Evolutionary conservation across 2,797 vertebrate genomes (phyloP).

Genomic region (Kryptolebias ocellatus): DNA sequence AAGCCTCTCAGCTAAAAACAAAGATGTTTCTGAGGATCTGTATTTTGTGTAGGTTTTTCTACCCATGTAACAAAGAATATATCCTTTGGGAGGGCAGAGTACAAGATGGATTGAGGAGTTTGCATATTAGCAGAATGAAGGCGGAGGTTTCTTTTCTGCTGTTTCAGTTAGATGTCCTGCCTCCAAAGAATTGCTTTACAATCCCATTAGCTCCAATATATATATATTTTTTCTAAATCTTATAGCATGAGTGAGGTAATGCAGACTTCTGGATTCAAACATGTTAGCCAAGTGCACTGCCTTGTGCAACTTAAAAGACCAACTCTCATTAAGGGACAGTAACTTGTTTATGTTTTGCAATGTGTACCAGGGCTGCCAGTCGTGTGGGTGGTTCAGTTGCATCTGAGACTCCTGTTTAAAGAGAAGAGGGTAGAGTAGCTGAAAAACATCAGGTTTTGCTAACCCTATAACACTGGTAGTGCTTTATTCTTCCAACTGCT

Average conservation of each 20-base stretch:
- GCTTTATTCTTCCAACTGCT: constrained; percentile 2
- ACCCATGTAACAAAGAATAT: constrained; percentile 46
- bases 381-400: constrained; percentile 44
- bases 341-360: constrained; percentile 51
- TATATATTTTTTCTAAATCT: constrained; percentile 29
- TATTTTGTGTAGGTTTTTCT: constrained; percentile 60
- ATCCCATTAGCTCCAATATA: constrained; percentile 37
- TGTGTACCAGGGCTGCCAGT: constrained; percentile 25
- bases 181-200: constrained; percentile 43
- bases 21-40: constrained; percentile 63
- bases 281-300: constrained; percentile 42
- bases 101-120: constrained; percentile 59
- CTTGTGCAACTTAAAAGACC: constrained; percentile 25
- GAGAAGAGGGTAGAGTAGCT: constrained; percentile 13
- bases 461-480: constrained; percentile 22
- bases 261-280: constrained; percentile 29
- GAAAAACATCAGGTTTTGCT: constrained; percentile 32
- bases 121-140: constrained; percentile 48
- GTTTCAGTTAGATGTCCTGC: constrained; percentile 49
- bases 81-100: constrained; percentile 48
- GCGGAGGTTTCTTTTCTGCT: constrained; percentile 25
- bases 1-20: constrained; percentile 55
- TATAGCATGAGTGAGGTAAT: constrained; percentile 51
- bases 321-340: constrained; percentile 27
- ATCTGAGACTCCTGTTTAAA: constrained; percentile 33